Evolutionary conservation across 2,888 invertebrate species (phyloP).

Genomic region (Hymenopus coronatus): DNA sequence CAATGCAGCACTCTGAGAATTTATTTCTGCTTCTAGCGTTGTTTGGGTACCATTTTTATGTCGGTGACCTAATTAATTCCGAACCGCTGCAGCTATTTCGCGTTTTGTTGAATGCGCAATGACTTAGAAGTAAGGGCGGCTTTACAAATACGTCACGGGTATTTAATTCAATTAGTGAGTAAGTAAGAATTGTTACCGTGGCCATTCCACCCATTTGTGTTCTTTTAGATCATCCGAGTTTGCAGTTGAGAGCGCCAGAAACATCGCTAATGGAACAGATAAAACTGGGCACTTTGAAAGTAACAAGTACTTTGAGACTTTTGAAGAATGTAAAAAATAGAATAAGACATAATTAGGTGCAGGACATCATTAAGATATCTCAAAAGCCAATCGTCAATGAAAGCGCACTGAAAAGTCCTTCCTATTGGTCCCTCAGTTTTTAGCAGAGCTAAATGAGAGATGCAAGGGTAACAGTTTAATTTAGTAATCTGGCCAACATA

Average conservation of each 20-base stretch:
- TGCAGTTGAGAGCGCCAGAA: neutral
- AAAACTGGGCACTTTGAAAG: too few species aligned
- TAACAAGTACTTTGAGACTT: too few species aligned
- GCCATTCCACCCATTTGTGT: neutral
- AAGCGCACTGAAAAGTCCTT: too few species aligned
- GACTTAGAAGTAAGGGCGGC: neutral
- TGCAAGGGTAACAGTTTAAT: too few species aligned
- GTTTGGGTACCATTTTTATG: neutral
- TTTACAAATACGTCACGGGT: neutral
- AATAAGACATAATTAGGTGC: too few species aligned
- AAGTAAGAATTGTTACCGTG: neutral
- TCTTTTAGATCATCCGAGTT: neutral
- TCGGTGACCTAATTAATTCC: neutral
- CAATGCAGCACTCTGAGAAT: neutral
- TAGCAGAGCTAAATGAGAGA: too few species aligned
- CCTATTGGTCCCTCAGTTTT: too few species aligned
- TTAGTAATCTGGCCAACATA: too few species aligned
- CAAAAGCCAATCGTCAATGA: too few species aligned
- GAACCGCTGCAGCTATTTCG: neutral
- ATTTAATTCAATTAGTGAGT: neutral
- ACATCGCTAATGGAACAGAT: neutral
- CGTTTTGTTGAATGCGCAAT: neutral
- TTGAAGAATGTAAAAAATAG: too few species aligned
- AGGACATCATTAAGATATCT: too few species aligned
- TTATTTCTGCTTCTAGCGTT: neutral